These are phyloP conservation scores for Diplazon laetatorius DNA, from an alignment of 2,888 invertebrate genomes.

Conservation along the genomic window DNA sequence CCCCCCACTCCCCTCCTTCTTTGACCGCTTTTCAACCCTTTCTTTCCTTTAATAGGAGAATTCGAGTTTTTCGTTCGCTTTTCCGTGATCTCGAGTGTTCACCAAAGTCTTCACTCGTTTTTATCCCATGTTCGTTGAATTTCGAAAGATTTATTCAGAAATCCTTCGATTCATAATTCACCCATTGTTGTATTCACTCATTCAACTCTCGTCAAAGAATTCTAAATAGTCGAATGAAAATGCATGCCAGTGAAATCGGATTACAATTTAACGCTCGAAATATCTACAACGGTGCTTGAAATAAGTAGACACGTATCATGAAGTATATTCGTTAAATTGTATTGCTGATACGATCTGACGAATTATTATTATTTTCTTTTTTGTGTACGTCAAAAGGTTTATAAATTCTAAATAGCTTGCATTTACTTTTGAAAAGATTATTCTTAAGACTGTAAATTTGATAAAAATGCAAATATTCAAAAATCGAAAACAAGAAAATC, in stretches of 20 bases:
- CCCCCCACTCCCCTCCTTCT: too few relatives aligned
- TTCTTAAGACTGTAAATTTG: too few relatives aligned
- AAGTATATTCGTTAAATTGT: too few relatives aligned
- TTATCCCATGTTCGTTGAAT: background rate
- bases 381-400: too few relatives aligned
- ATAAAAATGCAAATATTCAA: too few relatives aligned
- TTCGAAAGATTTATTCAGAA: background rate
- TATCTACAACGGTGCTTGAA: background rate
- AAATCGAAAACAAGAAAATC: too few relatives aligned
- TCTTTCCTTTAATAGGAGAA: slow-evolving; percentile 12
- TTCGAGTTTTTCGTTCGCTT: slow-evolving; percentile 11
- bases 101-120: background rate
- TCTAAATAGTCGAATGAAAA: slow-evolving; percentile 6
- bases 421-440: too few relatives aligned
- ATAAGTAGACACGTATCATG: too few relatives aligned
- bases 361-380: too few relatives aligned
- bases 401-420: too few relatives aligned
- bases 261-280: background rate
- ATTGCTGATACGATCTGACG: too few relatives aligned
- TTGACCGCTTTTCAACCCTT: slow-evolving; percentile 35
- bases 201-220: background rate
- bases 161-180: background rate
- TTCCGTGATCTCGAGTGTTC: background rate
- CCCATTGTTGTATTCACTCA: background rate
- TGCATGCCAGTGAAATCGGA: background rate